Base-by-base conservation (phyloP, 2,888 invertebrate genomes). In the Urechis unicinctus region DNA sequence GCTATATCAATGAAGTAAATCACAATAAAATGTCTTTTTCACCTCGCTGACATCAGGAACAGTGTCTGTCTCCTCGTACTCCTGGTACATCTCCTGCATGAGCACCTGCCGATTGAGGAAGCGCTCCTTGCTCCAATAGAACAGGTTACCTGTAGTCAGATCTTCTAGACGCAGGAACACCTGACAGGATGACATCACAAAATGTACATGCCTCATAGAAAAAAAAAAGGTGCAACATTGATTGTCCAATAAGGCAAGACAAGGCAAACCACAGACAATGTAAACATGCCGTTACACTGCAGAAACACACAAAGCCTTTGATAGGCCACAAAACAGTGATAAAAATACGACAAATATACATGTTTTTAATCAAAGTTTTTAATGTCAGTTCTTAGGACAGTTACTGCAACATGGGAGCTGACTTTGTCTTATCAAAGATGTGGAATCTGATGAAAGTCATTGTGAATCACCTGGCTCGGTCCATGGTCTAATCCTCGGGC, bases 81-180 rank as follows among this genome's bases (percentile, higher is more conserved):
- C 26, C 22, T 57, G 56, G 51, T 64, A 65, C 53, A 62, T 55
- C 28, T 59, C 62, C 49, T 61, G 61, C 63, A 65, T 65, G 54
- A 58, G 61, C n/a, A 59, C 55, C 52, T 64, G 60, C 1, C 65
- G 55, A 49, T 59, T 56, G 24, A 65, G 57, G 51, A 65, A 62
- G 30, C 58, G 56, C 43, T 58, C 61, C 21, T 61, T 58, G 26
- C 57, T 51, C 63, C 63, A 63, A 21, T 56, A 50, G 46, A 58
- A 63, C 30, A 60, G 59, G 45, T 63, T 63, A 26, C 53, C 57
- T 9, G 46, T 61, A 22, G 52, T 50, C n/a, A 51, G 50, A 30
- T 63, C 63, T 3, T 49, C 47, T 47, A 63, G 46, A 25, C 56
- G 41, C 2, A 63, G 54, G 41, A 45, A 62, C 13, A 62, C 52